Conservation (phyloP, 1,140 invertebrate species). For the Listronotus oregonensis region DNA sequence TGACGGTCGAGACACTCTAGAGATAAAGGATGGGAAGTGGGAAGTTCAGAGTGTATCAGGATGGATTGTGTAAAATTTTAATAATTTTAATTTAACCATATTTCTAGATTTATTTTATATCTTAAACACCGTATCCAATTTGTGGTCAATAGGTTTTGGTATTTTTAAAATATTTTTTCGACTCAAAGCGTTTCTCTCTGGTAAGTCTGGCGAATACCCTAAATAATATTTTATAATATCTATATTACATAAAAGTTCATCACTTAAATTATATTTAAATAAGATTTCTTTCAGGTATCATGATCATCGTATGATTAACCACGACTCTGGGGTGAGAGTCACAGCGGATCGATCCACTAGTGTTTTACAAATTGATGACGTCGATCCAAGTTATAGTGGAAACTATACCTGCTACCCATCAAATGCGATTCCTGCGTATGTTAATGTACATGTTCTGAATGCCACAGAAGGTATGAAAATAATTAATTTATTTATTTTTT, state of each 20-base stretch:
- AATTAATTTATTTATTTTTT: too few species aligned
- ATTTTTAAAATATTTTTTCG: too few species aligned
- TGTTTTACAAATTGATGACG: constrained; percentile 62
- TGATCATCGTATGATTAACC: constrained; percentile 74
- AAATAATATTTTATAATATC: too few species aligned
- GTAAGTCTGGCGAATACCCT: too few species aligned
- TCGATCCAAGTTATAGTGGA: constrained; percentile 62
- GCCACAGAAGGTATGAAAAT: constrained; percentile 50
- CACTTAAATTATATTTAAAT: not conserved
- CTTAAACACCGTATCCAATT: too few species aligned
- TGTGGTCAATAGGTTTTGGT: too few species aligned
- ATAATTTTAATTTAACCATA: too few species aligned
- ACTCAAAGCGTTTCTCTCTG: not conserved
- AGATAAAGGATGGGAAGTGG: too few species aligned
- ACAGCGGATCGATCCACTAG: constrained; percentile 58
- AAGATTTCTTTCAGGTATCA: constrained; percentile 62
- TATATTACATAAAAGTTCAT: not conserved
- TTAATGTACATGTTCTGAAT: constrained; percentile 70
- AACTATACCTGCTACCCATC: constrained; percentile 73
- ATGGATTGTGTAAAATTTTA: too few species aligned
- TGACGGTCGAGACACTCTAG: too few species aligned
- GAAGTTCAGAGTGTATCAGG: too few species aligned
- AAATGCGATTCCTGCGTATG: constrained; percentile 67
- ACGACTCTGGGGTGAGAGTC: constrained; percentile 62
- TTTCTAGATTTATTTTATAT: too few species aligned